Conservation (phyloP, 2,888 invertebrate species). For the Griposia aprilina region DNA sequence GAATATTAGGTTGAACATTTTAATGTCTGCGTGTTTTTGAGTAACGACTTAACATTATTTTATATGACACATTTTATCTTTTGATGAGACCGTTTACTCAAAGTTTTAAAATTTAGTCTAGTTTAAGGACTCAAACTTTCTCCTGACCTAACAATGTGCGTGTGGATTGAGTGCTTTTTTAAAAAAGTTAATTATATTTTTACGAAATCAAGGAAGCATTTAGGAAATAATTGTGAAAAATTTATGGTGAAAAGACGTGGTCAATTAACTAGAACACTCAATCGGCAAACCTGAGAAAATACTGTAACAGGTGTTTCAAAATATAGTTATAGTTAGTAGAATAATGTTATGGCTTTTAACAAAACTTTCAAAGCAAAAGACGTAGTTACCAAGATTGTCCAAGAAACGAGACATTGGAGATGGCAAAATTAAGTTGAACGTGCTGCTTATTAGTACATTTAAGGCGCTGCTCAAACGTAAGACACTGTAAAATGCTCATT, state of each 20-base stretch:
- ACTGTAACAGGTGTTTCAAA: too few relatives aligned
- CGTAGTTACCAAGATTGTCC: not conserved
- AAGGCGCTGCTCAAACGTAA: too few relatives aligned
- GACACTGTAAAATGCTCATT: too few relatives aligned
- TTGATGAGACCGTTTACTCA: not conserved
- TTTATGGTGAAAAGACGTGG: too few relatives aligned
- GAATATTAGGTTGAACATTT: not conserved
- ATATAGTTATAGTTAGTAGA: too few relatives aligned
- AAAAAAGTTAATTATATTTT: too few relatives aligned
- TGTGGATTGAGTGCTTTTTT: too few relatives aligned
- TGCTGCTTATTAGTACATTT: not conserved
- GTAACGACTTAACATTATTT: conserved; percentile 11
- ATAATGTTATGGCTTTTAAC: not conserved
- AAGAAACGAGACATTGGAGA: not conserved
- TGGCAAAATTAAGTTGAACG: not conserved
- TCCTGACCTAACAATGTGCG: not conserved
- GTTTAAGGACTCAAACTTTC: not conserved
- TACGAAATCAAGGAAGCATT: too few relatives aligned
- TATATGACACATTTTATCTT: not conserved
- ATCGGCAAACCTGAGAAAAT: too few relatives aligned
- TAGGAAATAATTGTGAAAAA: too few relatives aligned
- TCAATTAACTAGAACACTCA: too few relatives aligned
- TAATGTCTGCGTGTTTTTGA: not conserved
- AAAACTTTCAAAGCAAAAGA: not conserved
- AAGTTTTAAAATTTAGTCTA: too few relatives aligned